Evolutionary conservation across 2,888 invertebrate genomes (phyloP).

Genomic region (Zele albiditarsus): DNA sequence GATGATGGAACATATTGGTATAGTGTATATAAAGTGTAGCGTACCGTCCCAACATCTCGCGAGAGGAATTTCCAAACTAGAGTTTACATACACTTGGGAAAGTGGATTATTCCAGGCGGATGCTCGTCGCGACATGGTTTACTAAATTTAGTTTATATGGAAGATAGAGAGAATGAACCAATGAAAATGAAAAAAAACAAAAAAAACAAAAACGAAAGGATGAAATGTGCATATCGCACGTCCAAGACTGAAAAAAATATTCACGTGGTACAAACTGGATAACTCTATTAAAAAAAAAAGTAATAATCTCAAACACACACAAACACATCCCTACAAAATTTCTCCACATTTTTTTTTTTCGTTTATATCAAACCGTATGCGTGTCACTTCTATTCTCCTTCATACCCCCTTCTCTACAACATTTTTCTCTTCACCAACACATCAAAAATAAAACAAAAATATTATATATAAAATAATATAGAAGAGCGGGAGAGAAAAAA

Average conservation of each 20-base stretch:
- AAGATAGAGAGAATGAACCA: conserved; percentile 48
- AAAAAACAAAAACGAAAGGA: conserved; percentile 19
- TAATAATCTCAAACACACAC: background rate
- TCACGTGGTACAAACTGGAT: background rate
- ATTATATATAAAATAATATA: background rate
- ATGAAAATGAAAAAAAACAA: conserved; percentile 5
- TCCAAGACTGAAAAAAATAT: background rate
- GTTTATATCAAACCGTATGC: background rate
- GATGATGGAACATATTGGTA: background rate
- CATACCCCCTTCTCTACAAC: background rate
- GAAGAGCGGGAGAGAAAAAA: background rate
- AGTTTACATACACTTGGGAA: conserved; percentile 52
- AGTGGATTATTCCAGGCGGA: conserved; percentile 66
- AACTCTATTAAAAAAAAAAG: background rate
- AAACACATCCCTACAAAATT: background rate
- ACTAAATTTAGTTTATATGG: conserved; percentile 62
- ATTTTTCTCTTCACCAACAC: too few relatives aligned
- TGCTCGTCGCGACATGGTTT: conserved; percentile 54
- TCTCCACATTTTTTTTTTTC: background rate
- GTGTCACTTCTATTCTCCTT: background rate
- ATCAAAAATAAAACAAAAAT: background rate
- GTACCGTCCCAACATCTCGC: background rate
- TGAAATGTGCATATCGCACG: background rate
- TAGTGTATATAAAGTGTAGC: background rate
- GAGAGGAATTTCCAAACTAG: conserved; percentile 10